Base-by-base conservation (phyloP, 2,888 invertebrate genomes). In the Plagodis pulveraria region DNA sequence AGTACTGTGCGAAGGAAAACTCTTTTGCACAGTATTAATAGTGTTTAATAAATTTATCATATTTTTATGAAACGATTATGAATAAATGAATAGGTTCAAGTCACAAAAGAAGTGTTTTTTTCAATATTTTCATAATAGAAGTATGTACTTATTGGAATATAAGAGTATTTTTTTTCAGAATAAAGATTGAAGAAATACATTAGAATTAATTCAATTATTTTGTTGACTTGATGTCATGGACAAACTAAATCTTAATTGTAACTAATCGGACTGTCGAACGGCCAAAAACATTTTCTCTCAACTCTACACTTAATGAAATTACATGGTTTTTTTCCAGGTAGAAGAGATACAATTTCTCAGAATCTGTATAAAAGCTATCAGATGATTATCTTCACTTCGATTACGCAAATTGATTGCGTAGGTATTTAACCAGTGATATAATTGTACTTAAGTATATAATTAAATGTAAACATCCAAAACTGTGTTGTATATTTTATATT, bases 341-440 rank as follows among this genome's bases (percentile, higher is more conserved):
- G 7, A 55, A 43, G 43, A 32, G 32, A 42, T 49, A 22, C 44
- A 10, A 49, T 50, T 56, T 56, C 49, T 6, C 22, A 10, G 56
- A 56, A 56, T 40, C 11, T 5, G 33, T 44, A 9, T 50, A 50
- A 0, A 11, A 11, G 22, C 50, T 33, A 38, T 49, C 38, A 12
- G 52, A 63, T 64, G 6, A 36, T 50, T 12, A 57, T 57, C 50
- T 38, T 34, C 32, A 36, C 36, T 35, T 42, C 40, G 51, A 51
- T 59, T 47, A 51, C 36, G 34, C 43, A 44, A 50, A 56, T 50
- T 22, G 44, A 45, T 50, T 35, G 11, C 46, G 41, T 46, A 48
- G 10, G 22, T 22, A 22, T 22, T 22, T 11, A 49, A 22, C 33
- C 22, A 12, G 10, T n/a, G 34, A 32, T 48, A 44, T 48, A 32